Conservation (phyloP, 2,888 invertebrate genomes). For the Sinopyrophorus schimmeli region DNA sequence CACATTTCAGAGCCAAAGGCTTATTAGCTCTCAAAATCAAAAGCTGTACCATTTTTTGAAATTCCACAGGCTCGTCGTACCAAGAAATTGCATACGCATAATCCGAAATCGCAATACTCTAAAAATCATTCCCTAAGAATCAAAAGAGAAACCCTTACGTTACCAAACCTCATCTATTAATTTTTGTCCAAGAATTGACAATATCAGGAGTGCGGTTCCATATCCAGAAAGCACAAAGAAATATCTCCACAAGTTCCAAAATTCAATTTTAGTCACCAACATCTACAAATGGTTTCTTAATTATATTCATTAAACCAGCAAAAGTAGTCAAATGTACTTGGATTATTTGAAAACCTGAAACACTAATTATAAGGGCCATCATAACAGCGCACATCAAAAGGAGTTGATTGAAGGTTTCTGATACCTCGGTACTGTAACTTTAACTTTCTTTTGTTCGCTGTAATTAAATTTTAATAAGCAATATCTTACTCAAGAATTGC, state of each 20-base stretch:
- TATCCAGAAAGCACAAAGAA: neutral
- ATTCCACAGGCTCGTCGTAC: conserved; percentile 5
- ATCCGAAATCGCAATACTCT: conserved; percentile 1
- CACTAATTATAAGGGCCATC: conserved; percentile 6
- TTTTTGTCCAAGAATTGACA: neutral
- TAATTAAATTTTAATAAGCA: neutral
- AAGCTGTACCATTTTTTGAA: conserved; percentile 4
- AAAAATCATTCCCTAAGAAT: conserved; percentile 1
- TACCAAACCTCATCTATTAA: neutral
- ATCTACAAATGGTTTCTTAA: too few species aligned
- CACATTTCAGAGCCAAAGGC: neutral
- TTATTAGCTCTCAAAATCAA: conserved; percentile 3
- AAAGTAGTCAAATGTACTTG: neutral
- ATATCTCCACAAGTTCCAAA: neutral
- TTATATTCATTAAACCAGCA: too few species aligned
- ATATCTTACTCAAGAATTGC: conserved; percentile 2
- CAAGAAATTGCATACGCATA: conserved; percentile 3
- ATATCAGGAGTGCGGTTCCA: neutral
- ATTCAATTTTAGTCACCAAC: neutral
- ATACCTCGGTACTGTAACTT: neutral
- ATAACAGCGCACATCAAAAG: conserved; percentile 2
- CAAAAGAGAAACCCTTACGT: too few species aligned
- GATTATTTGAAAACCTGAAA: conserved; percentile 10
- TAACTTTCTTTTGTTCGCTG: neutral
- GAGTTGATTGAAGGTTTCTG: conserved; percentile 2